Percentiles rank a stretch among this genome's conserved stretches.
Evolutionary conservation across 2,888 invertebrate species (phyloP).

Genomic region (Epinotia demarniana): DNA sequence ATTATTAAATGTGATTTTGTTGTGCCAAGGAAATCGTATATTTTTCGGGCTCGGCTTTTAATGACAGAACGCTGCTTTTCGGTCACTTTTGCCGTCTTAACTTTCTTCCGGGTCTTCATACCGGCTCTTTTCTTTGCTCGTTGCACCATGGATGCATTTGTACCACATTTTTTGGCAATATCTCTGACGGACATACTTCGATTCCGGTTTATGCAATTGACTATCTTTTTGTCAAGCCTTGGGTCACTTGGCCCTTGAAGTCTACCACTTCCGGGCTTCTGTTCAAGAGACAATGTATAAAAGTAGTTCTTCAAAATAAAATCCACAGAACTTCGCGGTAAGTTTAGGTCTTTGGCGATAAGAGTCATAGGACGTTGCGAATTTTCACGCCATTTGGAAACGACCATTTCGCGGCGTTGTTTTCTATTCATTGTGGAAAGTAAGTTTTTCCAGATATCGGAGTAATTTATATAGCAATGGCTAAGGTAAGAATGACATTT

Average conservation of each 20-base stretch:
- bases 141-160: slow-evolving; percentile 1
- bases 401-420: no score
- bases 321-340: neutral
- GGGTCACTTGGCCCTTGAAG: neutral
- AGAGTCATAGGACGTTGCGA: no score
- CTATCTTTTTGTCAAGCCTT: slow-evolving; percentile 4
- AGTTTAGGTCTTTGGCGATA: neutral
- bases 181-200: slow-evolving; percentile 1
- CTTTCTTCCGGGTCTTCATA: neutral
- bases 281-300: neutral
- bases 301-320: neutral
- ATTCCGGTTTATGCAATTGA: neutral
- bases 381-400: no score
- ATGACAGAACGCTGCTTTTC: neutral
- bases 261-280: slow-evolving; percentile 7
- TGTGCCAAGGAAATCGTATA: no score
- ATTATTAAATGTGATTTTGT: no score
- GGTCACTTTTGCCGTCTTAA: neutral
- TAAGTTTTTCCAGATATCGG: no score
- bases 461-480: no score
- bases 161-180: neutral
- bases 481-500: no score
- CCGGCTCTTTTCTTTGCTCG: no score
- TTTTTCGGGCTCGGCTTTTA: neutral
- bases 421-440: no score